Evolutionary conservation across 2,797 vertebrate genomes (phyloP), one percentile per base, ranked within the genome.

Genomic region (Rhynchotus rufescens): DNA sequence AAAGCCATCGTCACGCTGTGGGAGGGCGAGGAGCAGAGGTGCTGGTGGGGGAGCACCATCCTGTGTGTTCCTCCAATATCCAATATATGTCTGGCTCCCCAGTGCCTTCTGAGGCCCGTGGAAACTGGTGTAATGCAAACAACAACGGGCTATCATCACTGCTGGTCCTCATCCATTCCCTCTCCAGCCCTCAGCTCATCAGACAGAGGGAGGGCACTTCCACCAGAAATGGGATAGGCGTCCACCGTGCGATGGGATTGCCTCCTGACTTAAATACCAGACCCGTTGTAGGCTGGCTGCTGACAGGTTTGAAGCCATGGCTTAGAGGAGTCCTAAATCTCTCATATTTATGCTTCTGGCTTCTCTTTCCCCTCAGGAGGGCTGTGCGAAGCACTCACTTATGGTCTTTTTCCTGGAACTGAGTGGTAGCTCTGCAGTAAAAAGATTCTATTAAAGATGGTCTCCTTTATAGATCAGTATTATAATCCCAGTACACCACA

Each of bases 1-100:
- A 86, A 93, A 95, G 57, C 52, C 47, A 49, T 49, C 47, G 47
- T 13, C 12, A 22, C 45, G 47, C 47, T 49, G 47, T 12, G 47
- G 47, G 47, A 49, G 47, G 47, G 47, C 47, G 22, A 23, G 44
- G 65, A 92, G 65, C 65, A 88, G 68, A 57, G 61, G 57, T 68
- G 22, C 68, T 2, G 1, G 44, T 34, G 3, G 7, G 54, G 21
- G 72, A 88, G 38, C 7, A 10, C 61, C 94, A 92, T 92, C 81
- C 81, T 94, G 90, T 93, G 88, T 96, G 90, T 92, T 95, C 91
- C 66, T 91, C 56, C 76, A 76, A 76, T 60, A 88, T 92, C 92
- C 78, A 76, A 76, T 60, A 88, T 92, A 91, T 78, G 13, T 25
- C 47, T 59, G 84, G 69, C 21, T 81, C 66, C 86, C 73, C 2